Percentiles rank a stretch among this genome's conserved stretches.
These are phyloP conservation scores for Agrochola lychnidis DNA, from an alignment of 2,888 invertebrate genomes.

Conservation along the genomic window DNA sequence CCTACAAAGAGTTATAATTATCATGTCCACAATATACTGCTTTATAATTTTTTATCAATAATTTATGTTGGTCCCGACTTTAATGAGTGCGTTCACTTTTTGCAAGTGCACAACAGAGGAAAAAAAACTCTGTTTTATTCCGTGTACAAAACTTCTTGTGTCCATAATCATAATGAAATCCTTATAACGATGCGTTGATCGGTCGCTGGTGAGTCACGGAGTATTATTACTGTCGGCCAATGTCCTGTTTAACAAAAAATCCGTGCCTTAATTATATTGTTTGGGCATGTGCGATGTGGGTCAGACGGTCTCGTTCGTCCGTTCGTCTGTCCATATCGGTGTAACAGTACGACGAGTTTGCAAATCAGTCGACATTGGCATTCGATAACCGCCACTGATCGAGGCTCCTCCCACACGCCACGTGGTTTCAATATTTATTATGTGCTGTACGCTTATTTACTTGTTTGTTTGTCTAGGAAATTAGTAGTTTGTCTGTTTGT, in stretches of 20 bases:
- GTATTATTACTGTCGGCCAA: slow-evolving; percentile 46
- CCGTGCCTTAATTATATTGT: slow-evolving; percentile 70
- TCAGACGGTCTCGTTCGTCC: slow-evolving; percentile 72
- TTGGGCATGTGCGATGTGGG: slow-evolving; percentile 75
- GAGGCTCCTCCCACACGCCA: slow-evolving; percentile 61
- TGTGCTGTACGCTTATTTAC: slow-evolving; percentile 19
- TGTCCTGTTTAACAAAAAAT: slow-evolving; percentile 62
- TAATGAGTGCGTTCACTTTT: slow-evolving; percentile 51
- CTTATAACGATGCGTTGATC: slow-evolving; percentile 43
- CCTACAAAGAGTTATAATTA: neutral
- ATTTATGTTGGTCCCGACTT: slow-evolving; percentile 9
- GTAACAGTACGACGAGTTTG: slow-evolving; percentile 86
- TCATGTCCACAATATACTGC: neutral
- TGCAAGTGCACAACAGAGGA: slow-evolving; percentile 17
- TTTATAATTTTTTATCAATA: slow-evolving; percentile 37
- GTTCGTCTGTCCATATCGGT: slow-evolving; percentile 44
- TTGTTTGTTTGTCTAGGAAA: slow-evolving; percentile 24
- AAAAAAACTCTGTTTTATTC: slow-evolving; percentile 25
- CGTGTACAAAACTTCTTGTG: slow-evolving; percentile 31
- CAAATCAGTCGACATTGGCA: slow-evolving; percentile 88
- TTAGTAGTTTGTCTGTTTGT: neutral
- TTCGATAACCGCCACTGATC: slow-evolving; percentile 74
- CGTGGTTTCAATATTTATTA: slow-evolving; percentile 61
- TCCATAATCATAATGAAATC: slow-evolving; percentile 29
- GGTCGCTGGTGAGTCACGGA: slow-evolving; percentile 35